Evolutionary conservation across 2,888 invertebrate species (phyloP).

Genomic region (Acanthosepion lycidas): DNA sequence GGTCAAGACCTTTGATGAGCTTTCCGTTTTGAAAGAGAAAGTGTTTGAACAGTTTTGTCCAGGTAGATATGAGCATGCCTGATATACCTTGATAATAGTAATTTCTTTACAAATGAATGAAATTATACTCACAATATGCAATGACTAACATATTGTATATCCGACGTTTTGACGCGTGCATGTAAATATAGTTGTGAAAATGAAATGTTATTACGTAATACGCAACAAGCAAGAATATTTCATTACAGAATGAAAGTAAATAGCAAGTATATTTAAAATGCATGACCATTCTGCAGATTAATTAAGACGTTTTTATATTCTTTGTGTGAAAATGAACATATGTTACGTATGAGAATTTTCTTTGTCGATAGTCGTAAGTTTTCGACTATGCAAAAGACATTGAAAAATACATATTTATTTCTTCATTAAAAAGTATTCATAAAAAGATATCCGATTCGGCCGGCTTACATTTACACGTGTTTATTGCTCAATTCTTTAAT

Average conservation of each 20-base stretch:
- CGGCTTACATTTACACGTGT: not conserved
- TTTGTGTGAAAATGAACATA: not conserved
- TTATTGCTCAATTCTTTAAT: not conserved
- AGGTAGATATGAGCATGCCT: constrained; percentile 51
- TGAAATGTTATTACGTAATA: not conserved
- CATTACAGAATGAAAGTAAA: not conserved
- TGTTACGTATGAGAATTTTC: not conserved
- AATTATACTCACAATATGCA: not conserved
- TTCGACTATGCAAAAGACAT: not conserved
- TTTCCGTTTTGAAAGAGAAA: constrained; percentile 55
- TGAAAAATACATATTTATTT: not conserved
- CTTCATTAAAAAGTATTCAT: too few species aligned
- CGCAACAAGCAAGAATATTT: not conserved
- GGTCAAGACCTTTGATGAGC: constrained; percentile 52
- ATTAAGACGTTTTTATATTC: not conserved
- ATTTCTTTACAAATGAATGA: not conserved
- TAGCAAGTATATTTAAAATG: not conserved
- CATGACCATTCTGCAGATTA: not conserved
- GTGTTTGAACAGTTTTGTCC: constrained; percentile 59
- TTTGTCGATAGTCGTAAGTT: not conserved
- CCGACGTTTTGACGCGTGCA: too few species aligned
- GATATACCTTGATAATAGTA: not conserved
- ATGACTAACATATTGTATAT: too few species aligned
- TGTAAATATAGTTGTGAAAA: too few species aligned
- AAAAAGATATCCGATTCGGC: not conserved